Evolutionary conservation across 2,888 invertebrate species (phyloP).

Genomic region (Tridacna gigas): DNA sequence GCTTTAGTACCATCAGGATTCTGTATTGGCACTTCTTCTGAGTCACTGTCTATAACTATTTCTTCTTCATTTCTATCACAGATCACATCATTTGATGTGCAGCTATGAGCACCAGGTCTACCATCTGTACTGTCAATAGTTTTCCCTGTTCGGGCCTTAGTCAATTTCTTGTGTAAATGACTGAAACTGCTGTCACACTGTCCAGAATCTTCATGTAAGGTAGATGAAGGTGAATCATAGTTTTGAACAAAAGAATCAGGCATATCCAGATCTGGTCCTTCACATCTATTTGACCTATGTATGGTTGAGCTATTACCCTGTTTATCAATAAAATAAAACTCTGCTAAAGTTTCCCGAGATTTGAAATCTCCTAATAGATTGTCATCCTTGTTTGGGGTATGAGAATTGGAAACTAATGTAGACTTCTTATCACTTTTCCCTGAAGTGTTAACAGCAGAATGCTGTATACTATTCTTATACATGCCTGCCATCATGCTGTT

Average conservation of each 20-base stretch:
- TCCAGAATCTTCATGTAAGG: no score
- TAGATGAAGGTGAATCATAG: no score
- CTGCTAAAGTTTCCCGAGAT: slow-evolving; percentile 4
- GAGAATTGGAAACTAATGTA: no score
- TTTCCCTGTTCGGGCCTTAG: slow-evolving; percentile 34
- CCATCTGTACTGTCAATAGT: slow-evolving; percentile 38
- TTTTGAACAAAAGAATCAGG: no score
- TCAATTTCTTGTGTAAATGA: no score
- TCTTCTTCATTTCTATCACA: background rate
- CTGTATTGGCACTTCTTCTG: background rate
- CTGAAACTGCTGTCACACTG: no score
- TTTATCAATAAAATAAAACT: slow-evolving; percentile 57
- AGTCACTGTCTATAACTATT: slow-evolving; percentile 20
- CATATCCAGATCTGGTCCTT: no score
- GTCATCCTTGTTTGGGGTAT: no score
- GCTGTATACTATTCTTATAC: slow-evolving; percentile 69
- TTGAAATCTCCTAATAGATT: no score
- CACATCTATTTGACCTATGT: background rate
- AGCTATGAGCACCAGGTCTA: slow-evolving; percentile 22
- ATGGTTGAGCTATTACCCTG: slow-evolving; percentile 31
- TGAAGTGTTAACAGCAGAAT: background rate
- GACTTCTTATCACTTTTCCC: no score
- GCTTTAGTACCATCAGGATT: background rate
- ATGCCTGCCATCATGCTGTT: slow-evolving; percentile 80
- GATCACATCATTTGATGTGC: background rate